Conservation (phyloP, 2,888 invertebrate species). For the Octodonta nipae region DNA sequence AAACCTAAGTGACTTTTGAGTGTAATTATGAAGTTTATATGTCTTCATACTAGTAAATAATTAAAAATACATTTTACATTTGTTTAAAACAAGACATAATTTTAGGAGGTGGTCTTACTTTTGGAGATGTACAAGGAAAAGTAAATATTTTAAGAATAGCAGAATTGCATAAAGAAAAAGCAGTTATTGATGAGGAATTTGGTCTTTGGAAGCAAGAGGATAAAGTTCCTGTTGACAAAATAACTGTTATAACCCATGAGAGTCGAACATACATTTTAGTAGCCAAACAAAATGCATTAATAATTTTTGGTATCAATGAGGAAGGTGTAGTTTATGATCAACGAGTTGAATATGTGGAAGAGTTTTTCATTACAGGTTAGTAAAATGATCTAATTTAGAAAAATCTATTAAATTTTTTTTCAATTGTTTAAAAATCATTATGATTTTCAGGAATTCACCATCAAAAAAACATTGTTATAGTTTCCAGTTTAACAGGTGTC, state of each 20-base stretch:
- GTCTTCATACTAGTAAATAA: too few species aligned
- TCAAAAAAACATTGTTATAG: conserved; percentile 20
- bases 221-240: conserved; percentile 21
- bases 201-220: conserved; percentile 21
- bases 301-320: conserved; percentile 22
- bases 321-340: conserved; percentile 22
- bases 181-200: conserved; percentile 15
- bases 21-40: too few species aligned
- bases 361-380: conserved; percentile 27
- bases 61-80: too few species aligned
- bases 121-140: conserved; percentile 25
- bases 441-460: conserved; percentile 25
- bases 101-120: conserved; percentile 23
- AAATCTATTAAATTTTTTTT: conserved; percentile 2
- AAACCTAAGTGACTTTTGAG: too few species aligned
- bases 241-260: conserved; percentile 20
- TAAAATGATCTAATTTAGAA: conserved; percentile 3
- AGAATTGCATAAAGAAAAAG: conserved; percentile 18
- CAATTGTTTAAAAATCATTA: conserved; percentile 2
- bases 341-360: conserved; percentile 19
- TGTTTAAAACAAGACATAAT: conserved; percentile 5
- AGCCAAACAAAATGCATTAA: conserved; percentile 23
- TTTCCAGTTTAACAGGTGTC: conserved; percentile 24
- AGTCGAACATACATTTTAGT: conserved; percentile 21
- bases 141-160: conserved; percentile 21